These are phyloP conservation scores for Dascillus cervinus DNA, from an alignment of 2,888 invertebrate species.

Conservation along the genomic window DNA sequence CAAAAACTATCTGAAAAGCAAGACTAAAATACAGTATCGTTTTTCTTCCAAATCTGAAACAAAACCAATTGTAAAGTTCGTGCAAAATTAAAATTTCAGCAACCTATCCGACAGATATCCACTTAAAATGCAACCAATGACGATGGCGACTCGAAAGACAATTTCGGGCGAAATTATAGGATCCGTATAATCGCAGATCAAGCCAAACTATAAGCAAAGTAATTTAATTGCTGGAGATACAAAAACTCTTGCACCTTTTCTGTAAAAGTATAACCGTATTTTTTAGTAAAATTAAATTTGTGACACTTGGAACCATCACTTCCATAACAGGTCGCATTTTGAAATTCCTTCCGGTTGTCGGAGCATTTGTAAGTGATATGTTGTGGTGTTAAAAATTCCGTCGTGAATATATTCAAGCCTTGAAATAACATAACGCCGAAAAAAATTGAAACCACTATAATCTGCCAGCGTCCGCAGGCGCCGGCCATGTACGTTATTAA, in stretches of 20 bases:
- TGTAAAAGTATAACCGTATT: constrained; percentile 7
- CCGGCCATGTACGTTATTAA: constrained; percentile 2
- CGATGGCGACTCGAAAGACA: neutral
- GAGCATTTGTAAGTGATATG: constrained; percentile 3
- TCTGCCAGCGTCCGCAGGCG: constrained; percentile 2
- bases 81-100: neutral
- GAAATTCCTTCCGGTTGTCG: too few species aligned
- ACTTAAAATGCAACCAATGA: neutral
- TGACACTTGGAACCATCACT: constrained; percentile 1
- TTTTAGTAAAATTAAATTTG: constrained; percentile 1
- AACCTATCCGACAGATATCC: constrained; percentile 3
- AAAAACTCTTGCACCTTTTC: constrained; percentile 4
- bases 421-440: constrained; percentile 2
- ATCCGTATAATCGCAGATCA: constrained; percentile 1
- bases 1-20: constrained; percentile 2
- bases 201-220: constrained; percentile 1
- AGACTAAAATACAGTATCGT: constrained; percentile 2
- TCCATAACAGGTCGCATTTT: constrained; percentile 2
- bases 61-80: neutral
- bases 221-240: neutral
- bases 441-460: constrained; percentile 4
- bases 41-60: constrained; percentile 4
- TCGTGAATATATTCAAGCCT: constrained; percentile 4
- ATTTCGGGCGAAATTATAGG: neutral
- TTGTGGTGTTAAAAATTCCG: constrained; percentile 2